Base-by-base conservation (phyloP, 2,888 invertebrate species). In the Phyllotreta cruciferae region DNA sequence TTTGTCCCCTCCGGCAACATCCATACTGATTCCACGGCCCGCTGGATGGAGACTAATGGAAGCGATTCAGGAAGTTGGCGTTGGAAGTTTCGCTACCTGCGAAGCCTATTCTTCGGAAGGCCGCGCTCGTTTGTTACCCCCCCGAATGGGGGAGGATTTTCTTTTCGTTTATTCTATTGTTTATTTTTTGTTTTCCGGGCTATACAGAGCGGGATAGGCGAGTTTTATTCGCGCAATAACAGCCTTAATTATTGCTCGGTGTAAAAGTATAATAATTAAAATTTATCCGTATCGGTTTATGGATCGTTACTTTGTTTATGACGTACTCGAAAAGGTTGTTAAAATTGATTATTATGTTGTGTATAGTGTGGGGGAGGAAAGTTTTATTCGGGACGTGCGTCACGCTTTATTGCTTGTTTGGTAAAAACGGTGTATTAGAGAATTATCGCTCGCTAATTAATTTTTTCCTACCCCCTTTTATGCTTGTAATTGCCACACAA, bases 31-130 rank as follows among this genome's bases (percentile, higher is more conserved):
- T 75, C 68, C 71, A 67, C 67, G 72, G 71, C 58, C 71, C 70
- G 68, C 71, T 72, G 77, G 79, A 79, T 79, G 77, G 80, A 80
- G 79, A 81, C 77, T 79, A 79, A 81, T 81, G 78, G 75, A 71
- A 70, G 77, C 80, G 78, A 79, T 81, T 78, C 78, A 70, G 70
- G 68, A 71, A 77, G 74, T 74, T 77, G 78, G 76, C 78, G 70
- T 71, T 66, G 70, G 68, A 64, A 61, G 61, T 64, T 64, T 64
- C 64, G 64, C 71, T 75, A 73, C 73, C 73, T 75, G 73, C 70
- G 68, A 70, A 70, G 72, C 73, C 73, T 73, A 74, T 74, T 73
- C 73, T 70, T 73, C 71, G 67, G 70, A 68, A 73, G 73, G 72
- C 73, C 71, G 69, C 66, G 75, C 75, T 76, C 79, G 80, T 80